Base-by-base conservation (phyloP, 2,113 vertebrate genomes). In the Elachura formosa region DNA sequence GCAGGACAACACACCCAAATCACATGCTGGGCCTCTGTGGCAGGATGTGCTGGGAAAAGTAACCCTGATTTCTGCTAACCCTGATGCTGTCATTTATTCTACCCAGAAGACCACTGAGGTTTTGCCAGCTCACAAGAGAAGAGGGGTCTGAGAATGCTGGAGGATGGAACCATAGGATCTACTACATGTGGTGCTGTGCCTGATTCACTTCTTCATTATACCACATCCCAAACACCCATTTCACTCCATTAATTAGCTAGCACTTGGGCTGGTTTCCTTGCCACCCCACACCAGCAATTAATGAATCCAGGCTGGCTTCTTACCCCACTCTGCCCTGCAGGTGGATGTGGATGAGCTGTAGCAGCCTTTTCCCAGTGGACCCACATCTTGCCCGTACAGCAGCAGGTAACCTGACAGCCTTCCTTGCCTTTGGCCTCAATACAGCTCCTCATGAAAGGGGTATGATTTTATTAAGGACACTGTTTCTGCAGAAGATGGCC, bases 171-270 rank as follows among this genome's bases (percentile, higher is more conserved):
- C 1, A 3, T 20, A 20, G 43, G 31, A 78, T 72, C 49, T 78
- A 22, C 55, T 19, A 21, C 2, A 0, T 36, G 40, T 40, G 26
- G 22, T 29, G 51, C 48, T 5, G 4, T 43, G 43, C 58, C 80
- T 73, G 80, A 89, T 79, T 86, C 84, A 87, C 67, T 13, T 73
- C 29, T 89, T 58, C 56, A 68, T 63, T 61, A 55, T 20, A 64
- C 48, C 22, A 36, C 1, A 3, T 88, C 63, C 43, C 74, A 87
- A 92, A 71, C 66, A 58, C 11, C 40, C 34, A 56, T 69, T 83
- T 66, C 62, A 74, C 56, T 76, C 71, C 51, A 73, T 62, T 73
- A 56, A 87, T 84, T 40, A 77, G 34, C 56, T 25, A 6, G 18
- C 38, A 36, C 55, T 66, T 0, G 5, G 25, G 46, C 31, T 66